Conservation (phyloP, 2,888 invertebrate species). For the Bedellia somnulentella region DNA sequence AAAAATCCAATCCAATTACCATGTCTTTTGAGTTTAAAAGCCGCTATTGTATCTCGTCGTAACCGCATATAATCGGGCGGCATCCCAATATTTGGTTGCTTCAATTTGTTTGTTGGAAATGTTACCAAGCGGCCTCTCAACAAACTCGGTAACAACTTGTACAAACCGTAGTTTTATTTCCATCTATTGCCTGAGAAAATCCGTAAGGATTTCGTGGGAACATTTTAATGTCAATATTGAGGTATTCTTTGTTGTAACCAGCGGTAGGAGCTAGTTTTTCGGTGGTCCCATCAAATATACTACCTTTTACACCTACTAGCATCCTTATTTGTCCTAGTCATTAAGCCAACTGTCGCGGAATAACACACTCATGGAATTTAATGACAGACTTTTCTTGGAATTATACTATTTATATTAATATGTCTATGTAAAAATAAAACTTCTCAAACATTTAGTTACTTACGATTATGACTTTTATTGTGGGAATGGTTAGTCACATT, state of each 20-base stretch:
- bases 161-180: conserved; percentile 25
- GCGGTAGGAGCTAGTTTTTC: conserved; percentile 32
- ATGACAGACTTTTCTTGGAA: too few relatives aligned
- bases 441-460: too few relatives aligned
- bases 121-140: conserved; percentile 32
- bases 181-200: conserved; percentile 36
- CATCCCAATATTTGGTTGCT: conserved; percentile 35
- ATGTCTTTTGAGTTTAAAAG: conserved; percentile 50
- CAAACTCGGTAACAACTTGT: conserved; percentile 17
- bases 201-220: conserved; percentile 53
- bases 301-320: conserved; percentile 50
- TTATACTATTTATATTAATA: too few relatives aligned
- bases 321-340: conserved; percentile 45
- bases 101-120: conserved; percentile 41
- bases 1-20: conserved; percentile 50
- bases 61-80: conserved; percentile 33
- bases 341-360: conserved; percentile 45
- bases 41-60: conserved; percentile 34
- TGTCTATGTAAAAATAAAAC: too few relatives aligned
- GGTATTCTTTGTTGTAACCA: conserved; percentile 37
- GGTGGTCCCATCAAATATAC: conserved; percentile 31
- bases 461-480: too few relatives aligned
- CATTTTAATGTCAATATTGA: conserved; percentile 18
- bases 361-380: too few relatives aligned
- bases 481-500: too few relatives aligned